Evolutionary conservation across 35 echinoderm and acorn worm species (phyloP).

Genomic region (Apostichopus parvimensis): DNA sequence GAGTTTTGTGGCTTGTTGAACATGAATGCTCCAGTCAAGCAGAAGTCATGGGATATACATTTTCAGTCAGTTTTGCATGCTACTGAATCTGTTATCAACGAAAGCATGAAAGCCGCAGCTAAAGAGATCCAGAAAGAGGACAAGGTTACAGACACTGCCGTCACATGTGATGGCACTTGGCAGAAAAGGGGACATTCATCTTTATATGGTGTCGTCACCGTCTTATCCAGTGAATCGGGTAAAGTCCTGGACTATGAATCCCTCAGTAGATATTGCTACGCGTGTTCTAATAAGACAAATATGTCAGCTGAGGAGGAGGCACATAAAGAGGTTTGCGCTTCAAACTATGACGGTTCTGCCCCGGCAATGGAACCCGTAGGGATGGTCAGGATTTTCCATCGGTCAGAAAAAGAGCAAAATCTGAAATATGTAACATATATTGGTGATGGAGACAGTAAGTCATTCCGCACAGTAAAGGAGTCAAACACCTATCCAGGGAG

Average conservation of each 20-base stretch:
- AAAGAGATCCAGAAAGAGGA: background rate
- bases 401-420: conserved; percentile 15
- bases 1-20: conserved; percentile 31
- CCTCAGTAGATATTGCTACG: conserved; percentile 18
- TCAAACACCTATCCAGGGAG: conserved; percentile 47
- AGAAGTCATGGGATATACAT: conserved; percentile 13
- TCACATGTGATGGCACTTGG: conserved; percentile 52
- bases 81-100: background rate
- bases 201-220: conserved; percentile 27
- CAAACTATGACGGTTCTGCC: conserved; percentile 59
- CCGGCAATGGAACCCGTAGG: conserved; percentile 50
- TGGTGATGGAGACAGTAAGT: conserved; percentile 55
- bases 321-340: conserved; percentile 22
- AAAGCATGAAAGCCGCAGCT: background rate
- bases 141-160: background rate
- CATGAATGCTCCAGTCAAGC: background rate
- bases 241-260: conserved; percentile 23
- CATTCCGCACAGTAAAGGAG: conserved; percentile 30
- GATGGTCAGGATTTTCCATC: conserved; percentile 33
- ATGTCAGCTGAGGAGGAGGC: conserved; percentile 29
- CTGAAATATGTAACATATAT: conserved; percentile 41
- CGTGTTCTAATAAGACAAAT: conserved; percentile 2
- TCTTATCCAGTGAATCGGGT: conserved; percentile 8
- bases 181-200: conserved; percentile 16
- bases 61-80: conserved; percentile 1